phyloP scores from a whole-genome alignment of 2,113 vertebrate species.

The Hippoglossus stenolepis region DNA sequence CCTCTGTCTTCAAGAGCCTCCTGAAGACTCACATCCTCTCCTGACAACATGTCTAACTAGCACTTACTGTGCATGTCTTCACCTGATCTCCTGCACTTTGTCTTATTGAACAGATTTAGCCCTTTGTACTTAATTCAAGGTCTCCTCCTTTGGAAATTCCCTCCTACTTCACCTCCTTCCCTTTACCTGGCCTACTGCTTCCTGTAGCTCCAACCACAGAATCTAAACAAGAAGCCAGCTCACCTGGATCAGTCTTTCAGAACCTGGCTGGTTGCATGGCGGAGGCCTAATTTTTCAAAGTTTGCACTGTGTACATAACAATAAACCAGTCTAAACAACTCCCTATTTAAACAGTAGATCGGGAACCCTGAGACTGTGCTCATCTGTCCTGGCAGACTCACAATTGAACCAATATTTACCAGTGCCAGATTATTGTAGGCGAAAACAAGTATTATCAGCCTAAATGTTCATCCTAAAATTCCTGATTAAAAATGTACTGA shows the following conservation, averaged over 20 bases:
- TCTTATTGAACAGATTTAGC: neutral
- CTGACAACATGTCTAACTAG: neutral
- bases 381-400: neutral
- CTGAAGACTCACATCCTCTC: neutral
- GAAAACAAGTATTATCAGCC: too few relatives aligned
- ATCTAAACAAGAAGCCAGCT: neutral
- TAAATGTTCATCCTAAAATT: too few relatives aligned
- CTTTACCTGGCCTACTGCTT: neutral
- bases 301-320: neutral
- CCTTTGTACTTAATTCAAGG: neutral
- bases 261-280: neutral
- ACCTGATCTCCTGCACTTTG: neutral
- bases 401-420: neutral
- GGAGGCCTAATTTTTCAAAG: neutral
- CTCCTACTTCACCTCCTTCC: neutral
- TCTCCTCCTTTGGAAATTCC: too few relatives aligned
- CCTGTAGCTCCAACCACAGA: neutral
- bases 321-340: neutral
- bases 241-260: neutral
- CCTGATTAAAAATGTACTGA: too few relatives aligned
- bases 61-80: neutral
- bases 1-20: neutral
- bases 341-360: neutral
- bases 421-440: neutral
- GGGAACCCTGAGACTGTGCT: neutral